Percentiles rank a stretch among this genome's conserved stretches.
Evolutionary conservation across 2,888 invertebrate genomes (phyloP).

Genomic region (Oasisia sp.): DNA sequence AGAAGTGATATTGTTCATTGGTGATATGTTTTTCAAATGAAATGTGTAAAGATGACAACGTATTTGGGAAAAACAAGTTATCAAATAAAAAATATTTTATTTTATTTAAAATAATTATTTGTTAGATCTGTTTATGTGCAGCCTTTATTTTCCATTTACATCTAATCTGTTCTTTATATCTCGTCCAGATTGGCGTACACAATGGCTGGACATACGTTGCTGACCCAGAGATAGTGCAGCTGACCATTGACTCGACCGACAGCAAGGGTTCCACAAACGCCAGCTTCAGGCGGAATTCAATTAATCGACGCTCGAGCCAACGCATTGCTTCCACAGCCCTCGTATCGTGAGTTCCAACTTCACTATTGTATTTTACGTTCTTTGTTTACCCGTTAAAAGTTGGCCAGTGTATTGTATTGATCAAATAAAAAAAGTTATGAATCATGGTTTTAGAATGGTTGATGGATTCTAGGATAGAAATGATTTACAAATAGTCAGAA

Average conservation of each 20-base stretch:
- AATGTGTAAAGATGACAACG: too few species aligned
- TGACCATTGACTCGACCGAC: slow-evolving; percentile 48
- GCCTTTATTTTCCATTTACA: too few species aligned
- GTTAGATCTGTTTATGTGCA: background rate
- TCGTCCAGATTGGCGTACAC: slow-evolving; percentile 67
- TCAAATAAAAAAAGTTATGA: too few species aligned
- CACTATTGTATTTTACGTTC: too few species aligned
- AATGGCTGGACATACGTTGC: slow-evolving; percentile 68
- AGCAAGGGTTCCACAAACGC: background rate
- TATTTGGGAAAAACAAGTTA: too few species aligned
- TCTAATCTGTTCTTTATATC: background rate
- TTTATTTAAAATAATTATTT: too few species aligned
- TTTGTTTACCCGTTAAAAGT: background rate
- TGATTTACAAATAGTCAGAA: too few species aligned
- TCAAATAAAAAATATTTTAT: too few species aligned
- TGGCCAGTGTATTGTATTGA: background rate
- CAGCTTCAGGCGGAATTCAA: background rate
- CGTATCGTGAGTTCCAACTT: background rate
- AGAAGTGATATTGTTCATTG: too few species aligned
- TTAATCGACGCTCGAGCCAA: background rate
- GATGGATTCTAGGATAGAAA: too few species aligned
- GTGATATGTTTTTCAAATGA: too few species aligned
- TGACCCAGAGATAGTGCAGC: slow-evolving; percentile 65
- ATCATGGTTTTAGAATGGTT: too few species aligned
- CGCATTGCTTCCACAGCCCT: background rate